Evolutionary conservation across 1,140 invertebrate genomes (phyloP).

Genomic region (Aphidius ervi): DNA sequence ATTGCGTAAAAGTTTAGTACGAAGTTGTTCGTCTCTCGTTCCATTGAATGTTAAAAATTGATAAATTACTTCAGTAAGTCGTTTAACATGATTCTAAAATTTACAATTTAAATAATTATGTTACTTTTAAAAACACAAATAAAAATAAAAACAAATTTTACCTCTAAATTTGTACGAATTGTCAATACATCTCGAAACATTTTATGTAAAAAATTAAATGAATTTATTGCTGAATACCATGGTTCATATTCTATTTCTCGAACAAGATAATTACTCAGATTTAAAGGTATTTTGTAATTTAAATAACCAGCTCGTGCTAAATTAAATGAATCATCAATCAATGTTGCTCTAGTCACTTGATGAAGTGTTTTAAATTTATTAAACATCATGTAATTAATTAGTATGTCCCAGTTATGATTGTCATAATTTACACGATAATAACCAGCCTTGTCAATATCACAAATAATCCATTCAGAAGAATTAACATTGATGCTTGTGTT

Average conservation of each 20-base stretch:
- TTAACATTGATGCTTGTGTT: conserved; percentile 7
- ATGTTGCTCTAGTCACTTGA: conserved; percentile 56
- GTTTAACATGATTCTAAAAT: conserved; percentile 26
- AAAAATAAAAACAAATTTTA: not conserved
- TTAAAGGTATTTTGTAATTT: conserved; percentile 50
- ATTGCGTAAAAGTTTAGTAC: conserved; percentile 27
- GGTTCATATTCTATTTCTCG: conserved; percentile 56
- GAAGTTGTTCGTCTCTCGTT: conserved; percentile 14
- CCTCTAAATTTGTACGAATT: conserved; percentile 29
- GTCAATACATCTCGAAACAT: conserved; percentile 28
- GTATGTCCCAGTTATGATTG: conserved; percentile 48
- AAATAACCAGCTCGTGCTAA: conserved; percentile 49
- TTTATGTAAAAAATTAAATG: conserved; percentile 39
- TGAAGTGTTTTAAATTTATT: conserved; percentile 41
- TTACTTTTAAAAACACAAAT: too few species aligned
- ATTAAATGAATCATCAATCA: conserved; percentile 62
- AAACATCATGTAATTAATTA: conserved; percentile 41
- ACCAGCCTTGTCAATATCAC: conserved; percentile 49
- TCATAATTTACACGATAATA: conserved; percentile 61
- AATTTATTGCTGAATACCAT: conserved; percentile 51
- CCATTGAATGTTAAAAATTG: conserved; percentile 27
- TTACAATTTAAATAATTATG: too few species aligned
- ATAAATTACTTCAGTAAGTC: conserved; percentile 30
- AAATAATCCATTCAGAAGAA: conserved; percentile 48
- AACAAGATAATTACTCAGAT: conserved; percentile 52